phyloP scores from a whole-genome alignment of 2,113 vertebrate genomes.

The Triplophysa siluroides region DNA sequence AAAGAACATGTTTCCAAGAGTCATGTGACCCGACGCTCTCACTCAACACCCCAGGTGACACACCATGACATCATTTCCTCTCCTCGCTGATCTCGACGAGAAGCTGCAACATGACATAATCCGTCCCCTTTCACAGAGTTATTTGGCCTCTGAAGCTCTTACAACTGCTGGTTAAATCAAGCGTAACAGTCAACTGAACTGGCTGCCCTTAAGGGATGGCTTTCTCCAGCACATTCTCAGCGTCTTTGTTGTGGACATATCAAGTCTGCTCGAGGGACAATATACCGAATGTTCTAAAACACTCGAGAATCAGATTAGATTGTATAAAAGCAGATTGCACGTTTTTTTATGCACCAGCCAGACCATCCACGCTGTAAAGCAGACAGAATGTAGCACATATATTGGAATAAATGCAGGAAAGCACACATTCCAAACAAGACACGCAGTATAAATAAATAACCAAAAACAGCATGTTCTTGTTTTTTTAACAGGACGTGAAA shows the following conservation, averaged over 20 bases:
- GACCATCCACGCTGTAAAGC: no score
- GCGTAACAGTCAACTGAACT: background rate
- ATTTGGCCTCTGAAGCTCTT: slow-evolving; percentile 38
- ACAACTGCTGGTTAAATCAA: slow-evolving; percentile 30
- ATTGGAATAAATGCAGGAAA: no score
- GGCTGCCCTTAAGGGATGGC: slow-evolving; percentile 22
- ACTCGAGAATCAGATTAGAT: no score
- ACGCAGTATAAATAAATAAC: no score
- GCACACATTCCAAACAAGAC: no score
- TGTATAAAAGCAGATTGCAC: no score
- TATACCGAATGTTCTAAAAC: no score
- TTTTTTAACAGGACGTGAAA: no score
- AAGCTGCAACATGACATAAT: slow-evolving; percentile 29
- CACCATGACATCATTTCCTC: slow-evolving; percentile 56
- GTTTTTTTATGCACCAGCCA: no score
- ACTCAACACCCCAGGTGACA: slow-evolving; percentile 44
- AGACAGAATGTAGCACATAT: no score
- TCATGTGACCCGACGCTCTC: slow-evolving; percentile 39
- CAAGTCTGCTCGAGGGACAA: background rate
- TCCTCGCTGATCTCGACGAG: slow-evolving; percentile 31
- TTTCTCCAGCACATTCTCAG: background rate
- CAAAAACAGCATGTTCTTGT: no score
- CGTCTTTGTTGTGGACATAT: background rate
- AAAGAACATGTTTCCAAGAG: slow-evolving; percentile 29
- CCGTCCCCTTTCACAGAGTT: slow-evolving; percentile 36